These are phyloP conservation scores for Pandemis cinnamomeana DNA, from an alignment of 2,888 invertebrate species.

Conservation along the genomic window DNA sequence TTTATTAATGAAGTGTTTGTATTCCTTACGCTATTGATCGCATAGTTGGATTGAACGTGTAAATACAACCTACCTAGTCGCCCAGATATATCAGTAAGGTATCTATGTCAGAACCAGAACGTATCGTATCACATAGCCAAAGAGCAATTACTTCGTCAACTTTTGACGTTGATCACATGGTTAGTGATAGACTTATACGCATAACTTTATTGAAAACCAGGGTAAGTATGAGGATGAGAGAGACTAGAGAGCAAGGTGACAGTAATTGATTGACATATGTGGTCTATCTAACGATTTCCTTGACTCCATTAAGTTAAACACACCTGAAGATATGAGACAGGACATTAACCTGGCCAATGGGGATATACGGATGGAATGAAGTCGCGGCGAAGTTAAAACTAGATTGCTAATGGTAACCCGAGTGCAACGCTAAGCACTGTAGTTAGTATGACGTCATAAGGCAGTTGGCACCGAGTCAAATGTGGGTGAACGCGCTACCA, in stretches of 20 bases:
- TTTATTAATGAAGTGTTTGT: conserved; percentile 17
- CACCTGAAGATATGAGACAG: too few relatives aligned
- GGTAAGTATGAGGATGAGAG: too few relatives aligned
- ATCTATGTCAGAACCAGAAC: background rate
- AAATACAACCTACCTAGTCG: background rate
- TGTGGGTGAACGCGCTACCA: conserved; percentile 31
- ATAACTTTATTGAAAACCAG: too few relatives aligned
- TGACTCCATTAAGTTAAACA: too few relatives aligned
- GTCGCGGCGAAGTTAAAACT: background rate
- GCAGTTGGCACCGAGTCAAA: conserved; percentile 21
- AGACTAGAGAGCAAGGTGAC: too few relatives aligned
- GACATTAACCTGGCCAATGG: too few relatives aligned
- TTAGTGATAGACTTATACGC: too few relatives aligned
- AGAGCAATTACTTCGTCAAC: too few relatives aligned
- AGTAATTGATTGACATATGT: too few relatives aligned
- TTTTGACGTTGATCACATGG: too few relatives aligned
- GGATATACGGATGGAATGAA: background rate
- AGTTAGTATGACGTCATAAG: conserved; percentile 21
- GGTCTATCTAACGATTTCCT: too few relatives aligned
- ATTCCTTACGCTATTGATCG: conserved; percentile 2
- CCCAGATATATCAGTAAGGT: background rate
- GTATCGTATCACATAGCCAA: background rate
- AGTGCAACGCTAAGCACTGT: conserved; percentile 3
- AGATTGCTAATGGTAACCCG: background rate
- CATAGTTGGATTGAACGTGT: background rate